Evolutionary conservation across 1,140 invertebrate genomes (phyloP).

Genomic region (Triops cancriformis): DNA sequence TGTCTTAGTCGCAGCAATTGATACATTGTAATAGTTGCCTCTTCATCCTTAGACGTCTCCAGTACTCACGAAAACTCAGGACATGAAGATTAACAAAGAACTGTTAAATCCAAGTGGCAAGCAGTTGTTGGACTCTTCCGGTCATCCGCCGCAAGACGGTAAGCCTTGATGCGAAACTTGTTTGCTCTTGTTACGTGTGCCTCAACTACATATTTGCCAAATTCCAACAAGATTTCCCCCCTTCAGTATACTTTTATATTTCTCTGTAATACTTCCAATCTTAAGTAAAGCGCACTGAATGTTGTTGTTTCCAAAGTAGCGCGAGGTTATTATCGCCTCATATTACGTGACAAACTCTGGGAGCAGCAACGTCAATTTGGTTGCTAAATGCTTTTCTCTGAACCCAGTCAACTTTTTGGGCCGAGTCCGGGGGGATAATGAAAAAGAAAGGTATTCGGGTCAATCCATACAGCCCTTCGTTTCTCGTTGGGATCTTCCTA

Average conservation of each 20-base stretch:
- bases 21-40: not conserved
- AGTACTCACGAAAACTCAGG: not conserved
- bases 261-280: no score
- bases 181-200: no score
- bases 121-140: not conserved
- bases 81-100: not conserved
- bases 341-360: not conserved
- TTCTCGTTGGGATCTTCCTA: not conserved
- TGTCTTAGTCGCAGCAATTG: not conserved
- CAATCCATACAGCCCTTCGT: constrained; percentile 5
- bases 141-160: constrained; percentile 8
- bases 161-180: not conserved
- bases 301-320: no score
- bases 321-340: no score
- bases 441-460: not conserved
- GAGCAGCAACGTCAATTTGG: not conserved
- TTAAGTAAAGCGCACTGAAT: no score
- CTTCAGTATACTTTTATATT: no score
- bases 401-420: not conserved
- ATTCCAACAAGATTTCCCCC: no score
- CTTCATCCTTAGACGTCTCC: not conserved
- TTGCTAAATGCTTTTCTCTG: not conserved
- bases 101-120: not conserved
- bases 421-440: not conserved
- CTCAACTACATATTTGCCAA: no score